These are phyloP conservation scores for Helarctos malayanus DNA, from an alignment of 2,797 vertebrate genomes.

Conservation along the genomic window DNA sequence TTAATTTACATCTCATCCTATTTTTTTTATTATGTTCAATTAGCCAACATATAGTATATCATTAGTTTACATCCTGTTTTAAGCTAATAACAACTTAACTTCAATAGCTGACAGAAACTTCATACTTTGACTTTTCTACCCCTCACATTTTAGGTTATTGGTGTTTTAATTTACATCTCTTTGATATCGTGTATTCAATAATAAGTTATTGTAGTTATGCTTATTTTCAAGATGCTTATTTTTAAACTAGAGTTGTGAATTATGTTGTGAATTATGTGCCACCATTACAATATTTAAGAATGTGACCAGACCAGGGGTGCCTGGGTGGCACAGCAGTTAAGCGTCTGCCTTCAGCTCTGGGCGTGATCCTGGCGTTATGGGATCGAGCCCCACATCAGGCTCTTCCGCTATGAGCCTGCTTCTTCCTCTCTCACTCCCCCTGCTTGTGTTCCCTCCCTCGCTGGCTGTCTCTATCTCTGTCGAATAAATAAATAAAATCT, in stretches of 20 bases:
- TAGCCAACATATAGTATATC: neutral
- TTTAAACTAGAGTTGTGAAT: neutral
- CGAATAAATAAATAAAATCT: no score
- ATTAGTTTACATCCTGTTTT: neutral
- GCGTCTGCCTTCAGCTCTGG: no score
- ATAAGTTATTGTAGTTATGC: neutral
- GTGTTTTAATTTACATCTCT: neutral
- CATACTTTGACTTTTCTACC: neutral
- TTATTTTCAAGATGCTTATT: neutral
- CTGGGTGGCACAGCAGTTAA: no score
- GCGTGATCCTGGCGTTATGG: no score
- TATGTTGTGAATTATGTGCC: neutral
- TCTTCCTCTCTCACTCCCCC: no score
- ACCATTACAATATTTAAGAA: neutral
- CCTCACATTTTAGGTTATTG: neutral
- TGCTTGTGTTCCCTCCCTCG: no score
- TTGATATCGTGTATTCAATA: neutral
- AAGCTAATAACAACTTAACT: neutral
- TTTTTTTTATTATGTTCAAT: neutral
- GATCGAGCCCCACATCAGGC: no score
- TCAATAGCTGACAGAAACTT: neutral
- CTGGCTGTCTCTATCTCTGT: no score
- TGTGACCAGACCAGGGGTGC: neutral
- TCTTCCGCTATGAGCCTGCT: no score
- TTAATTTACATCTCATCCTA: neutral